A percentile compares a stretch with the other conserved stretches of the same genome.
These are phyloP conservation scores for Sinopyrophorus schimmeli DNA, from an alignment of 2,888 invertebrate genomes.

Conservation along the genomic window DNA sequence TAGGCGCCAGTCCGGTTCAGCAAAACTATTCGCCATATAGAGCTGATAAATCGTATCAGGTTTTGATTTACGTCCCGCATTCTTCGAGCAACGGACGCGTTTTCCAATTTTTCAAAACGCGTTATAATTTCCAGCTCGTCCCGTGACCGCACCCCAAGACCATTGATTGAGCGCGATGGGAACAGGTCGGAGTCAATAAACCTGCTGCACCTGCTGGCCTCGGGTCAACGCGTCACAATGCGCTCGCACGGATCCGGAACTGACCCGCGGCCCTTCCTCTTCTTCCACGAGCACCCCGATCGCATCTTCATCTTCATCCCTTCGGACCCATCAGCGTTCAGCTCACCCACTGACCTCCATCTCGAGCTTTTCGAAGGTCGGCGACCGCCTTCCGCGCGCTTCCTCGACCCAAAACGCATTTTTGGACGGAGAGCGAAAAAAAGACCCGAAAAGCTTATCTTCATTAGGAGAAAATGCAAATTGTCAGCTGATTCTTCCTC, in stretches of 20 bases:
- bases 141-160: slow-evolving; percentile 41
- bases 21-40: slow-evolving; percentile 51
- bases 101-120: slow-evolving; percentile 54
- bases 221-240: slow-evolving; percentile 51
- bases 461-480: slow-evolving; percentile 18
- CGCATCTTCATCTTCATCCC: slow-evolving; percentile 23
- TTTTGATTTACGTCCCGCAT: slow-evolving; percentile 57
- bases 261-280: slow-evolving; percentile 38
- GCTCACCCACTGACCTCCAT: too few species aligned
- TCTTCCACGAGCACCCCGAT: too few species aligned
- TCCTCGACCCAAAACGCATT: too few species aligned
- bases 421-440: too few species aligned
- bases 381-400: too few species aligned
- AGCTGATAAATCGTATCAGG: slow-evolving; percentile 55
- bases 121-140: slow-evolving; percentile 44
- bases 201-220: slow-evolving; percentile 57
- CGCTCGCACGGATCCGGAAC: slow-evolving; percentile 41
- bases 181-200: slow-evolving; percentile 54
- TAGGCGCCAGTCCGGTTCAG: slow-evolving; percentile 49
- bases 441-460: slow-evolving; percentile 15
- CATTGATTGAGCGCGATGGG: slow-evolving; percentile 45
- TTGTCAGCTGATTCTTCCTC: slow-evolving; percentile 11
- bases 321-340: too few species aligned
- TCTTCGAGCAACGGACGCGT: slow-evolving; percentile 54
- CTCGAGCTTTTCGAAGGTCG: too few species aligned